Base-by-base conservation (phyloP, 1,140 invertebrate species). In the Pseudomyrmex dendroicus region DNA sequence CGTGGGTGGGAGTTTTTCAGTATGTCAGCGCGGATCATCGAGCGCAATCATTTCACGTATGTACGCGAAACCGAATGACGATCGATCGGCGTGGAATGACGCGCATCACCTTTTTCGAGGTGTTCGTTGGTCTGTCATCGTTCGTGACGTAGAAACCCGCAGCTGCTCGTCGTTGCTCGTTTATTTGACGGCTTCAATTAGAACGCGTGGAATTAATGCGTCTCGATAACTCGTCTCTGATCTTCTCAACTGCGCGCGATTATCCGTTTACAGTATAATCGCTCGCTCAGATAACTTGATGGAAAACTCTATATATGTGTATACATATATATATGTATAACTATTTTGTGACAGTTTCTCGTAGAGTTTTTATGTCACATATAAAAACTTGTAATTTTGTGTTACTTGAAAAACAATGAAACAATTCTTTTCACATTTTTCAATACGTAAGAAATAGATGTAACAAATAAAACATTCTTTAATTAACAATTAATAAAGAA, bases 41-140 rank as follows among this genome's bases (percentile, higher is more conserved):
- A 61, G 54, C 76, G 66, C 67, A 66, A 80, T 80, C 76, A 80
- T 80, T 80, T 80, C 76, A 59, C 70, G 48, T 35, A 72, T 61
- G 61, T 35, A 72, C 73, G 73, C 61, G 59, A 73, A 83, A 80
- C 63, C 73, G 82, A 84, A 68, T 76, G 82, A 80, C 82, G 73
- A 84, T 84, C 82, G 73, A 78, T 80, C 76, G 76, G 76, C 66
- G 66, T 80, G 76, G 76, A 73, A 82, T 74, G 80, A 82, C 80
- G 80, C 80, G 80, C 68, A 44, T 82, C 78, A 82, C 70, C 80
- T 82, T 82, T 82, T 82, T 82, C 80, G 80, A 63, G 72, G 70
- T 74, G 48, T 72, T 63, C 80, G 70, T 63, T 82, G 68, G 59
- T 73, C 57, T 57, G 68, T 82, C 68, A 82, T 82, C 80, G 59